Evolutionary conservation across 35 echinoderm and acorn worm species (phyloP), one percentile per base, ranked within the genome.

Genomic region (Apostichopus japonicus): DNA sequence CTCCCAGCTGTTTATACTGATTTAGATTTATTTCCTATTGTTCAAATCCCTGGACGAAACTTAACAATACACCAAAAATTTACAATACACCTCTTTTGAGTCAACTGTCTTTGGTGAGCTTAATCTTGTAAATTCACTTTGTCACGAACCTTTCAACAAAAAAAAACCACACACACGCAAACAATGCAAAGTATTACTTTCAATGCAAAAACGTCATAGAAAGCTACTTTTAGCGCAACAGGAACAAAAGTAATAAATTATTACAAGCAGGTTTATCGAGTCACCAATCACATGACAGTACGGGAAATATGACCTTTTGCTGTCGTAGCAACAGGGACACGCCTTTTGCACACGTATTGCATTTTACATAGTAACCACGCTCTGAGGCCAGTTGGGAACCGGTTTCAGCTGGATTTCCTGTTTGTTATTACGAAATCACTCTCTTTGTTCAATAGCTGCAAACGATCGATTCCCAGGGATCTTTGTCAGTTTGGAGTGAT

Each of bases 341-440:
- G 71, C 71, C 71, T 67, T 6, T 19, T 7, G 71, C 2, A n/a
- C 71, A 75, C 71, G 71, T 14, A 7, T 61, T 61, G 57, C 71
- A 75, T 19, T 75, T 75, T 23, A 19, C 17, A 2, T 75, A 75
- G 71, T 75, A 75, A 75, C 71, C 16, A 19, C 71, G 16, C 15
- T 19, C 71, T 10, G 8, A 61, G 71, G 71, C 6, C 71, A 23
- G 71, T n/a, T 75, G 2, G 56, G 22, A 84, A 84, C 81, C 81
- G 81, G 81, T 84, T 84, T 84, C 14, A 84, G 56, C 81, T 57
- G 54, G 81, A 84, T 84, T 84, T 84, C 24, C 57, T 57, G 54
- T 58, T 55, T 58, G 23, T 10, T 55, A 58, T 84, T 84, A 54
- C 81, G 81, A 84, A 84, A 84, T 84, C 53, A 23, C 56, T 57